phyloP scores from a whole-genome alignment of 2,113 vertebrate species.

The Nycticebus coucang region DNA sequence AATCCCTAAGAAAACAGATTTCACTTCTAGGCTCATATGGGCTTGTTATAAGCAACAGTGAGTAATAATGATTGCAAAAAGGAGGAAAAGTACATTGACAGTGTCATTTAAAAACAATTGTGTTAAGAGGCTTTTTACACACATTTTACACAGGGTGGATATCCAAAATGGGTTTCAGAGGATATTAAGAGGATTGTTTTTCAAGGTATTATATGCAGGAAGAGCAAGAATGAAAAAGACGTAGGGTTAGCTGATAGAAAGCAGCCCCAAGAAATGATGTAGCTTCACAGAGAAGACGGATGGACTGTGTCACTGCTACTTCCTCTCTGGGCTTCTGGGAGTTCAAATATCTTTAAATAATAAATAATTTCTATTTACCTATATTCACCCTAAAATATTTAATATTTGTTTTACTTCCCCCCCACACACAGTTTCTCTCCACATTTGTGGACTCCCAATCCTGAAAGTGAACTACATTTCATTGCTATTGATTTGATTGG shows the following conservation, averaged over 20 bases:
- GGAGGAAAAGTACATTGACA: slow-evolving; percentile 72
- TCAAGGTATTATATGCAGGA: slow-evolving; percentile 69
- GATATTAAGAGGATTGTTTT: slow-evolving; percentile 74
- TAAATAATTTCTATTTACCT: not conserved
- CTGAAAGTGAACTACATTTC: not conserved
- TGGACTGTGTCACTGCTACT: rapidly evolving
- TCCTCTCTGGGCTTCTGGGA: not conserved
- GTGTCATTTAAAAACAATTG: slow-evolving; percentile 74
- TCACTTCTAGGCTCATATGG: slow-evolving; percentile 54
- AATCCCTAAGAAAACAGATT: slow-evolving; percentile 64
- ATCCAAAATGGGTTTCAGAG: slow-evolving; percentile 66
- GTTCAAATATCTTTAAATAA: slow-evolving; percentile 17
- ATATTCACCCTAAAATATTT: not conserved
- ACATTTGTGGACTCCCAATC: not conserved
- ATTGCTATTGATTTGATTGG: not conserved
- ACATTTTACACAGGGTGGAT: slow-evolving; percentile 62
- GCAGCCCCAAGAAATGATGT: not conserved
- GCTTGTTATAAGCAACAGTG: slow-evolving; percentile 65
- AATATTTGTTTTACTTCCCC: not conserved
- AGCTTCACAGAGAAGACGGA: not conserved
- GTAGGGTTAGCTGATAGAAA: not conserved
- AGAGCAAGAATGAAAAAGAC: slow-evolving; percentile 55
- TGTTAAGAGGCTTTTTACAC: slow-evolving; percentile 78
- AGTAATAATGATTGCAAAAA: slow-evolving; percentile 77
- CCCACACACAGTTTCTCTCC: not conserved